Conservation (phyloP, 2,113 vertebrate genomes). For the Castor canadensis region DNA sequence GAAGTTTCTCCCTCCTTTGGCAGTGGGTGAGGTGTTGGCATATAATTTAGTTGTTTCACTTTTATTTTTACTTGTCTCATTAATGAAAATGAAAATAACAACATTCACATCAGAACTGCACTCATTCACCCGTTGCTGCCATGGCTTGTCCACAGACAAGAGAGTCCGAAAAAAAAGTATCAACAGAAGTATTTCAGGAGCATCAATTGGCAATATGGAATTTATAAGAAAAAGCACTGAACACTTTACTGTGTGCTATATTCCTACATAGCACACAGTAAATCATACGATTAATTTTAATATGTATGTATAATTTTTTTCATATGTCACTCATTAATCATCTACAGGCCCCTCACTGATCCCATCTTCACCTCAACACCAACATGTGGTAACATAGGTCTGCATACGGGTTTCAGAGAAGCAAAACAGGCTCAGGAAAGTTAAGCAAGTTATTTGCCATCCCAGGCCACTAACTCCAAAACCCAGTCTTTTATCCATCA, state of each 20-base stretch:
- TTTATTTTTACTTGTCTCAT: neutral
- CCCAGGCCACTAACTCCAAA: neutral
- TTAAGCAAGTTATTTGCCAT: neutral
- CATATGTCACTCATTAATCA: neutral
- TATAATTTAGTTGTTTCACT: neutral
- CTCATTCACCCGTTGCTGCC: neutral
- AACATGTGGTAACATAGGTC: neutral
- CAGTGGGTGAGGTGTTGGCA: neutral
- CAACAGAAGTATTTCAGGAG: neutral
- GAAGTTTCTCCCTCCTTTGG: neutral
- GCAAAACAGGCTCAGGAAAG: neutral
- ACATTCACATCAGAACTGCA: neutral
- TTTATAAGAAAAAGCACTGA: neutral
- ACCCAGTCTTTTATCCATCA: neutral
- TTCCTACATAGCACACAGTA: neutral
- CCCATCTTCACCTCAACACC: neutral
- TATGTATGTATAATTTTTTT: neutral
- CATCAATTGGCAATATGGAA: neutral
- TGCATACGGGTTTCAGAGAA: neutral
- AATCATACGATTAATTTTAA: neutral
- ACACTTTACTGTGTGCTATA: neutral
- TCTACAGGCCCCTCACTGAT: neutral
- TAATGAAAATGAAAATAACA: neutral
- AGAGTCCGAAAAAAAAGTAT: neutral
- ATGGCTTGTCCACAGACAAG: neutral